Conservation (phyloP, 2,888 invertebrate species). For the Parnassius apollo region DNA sequence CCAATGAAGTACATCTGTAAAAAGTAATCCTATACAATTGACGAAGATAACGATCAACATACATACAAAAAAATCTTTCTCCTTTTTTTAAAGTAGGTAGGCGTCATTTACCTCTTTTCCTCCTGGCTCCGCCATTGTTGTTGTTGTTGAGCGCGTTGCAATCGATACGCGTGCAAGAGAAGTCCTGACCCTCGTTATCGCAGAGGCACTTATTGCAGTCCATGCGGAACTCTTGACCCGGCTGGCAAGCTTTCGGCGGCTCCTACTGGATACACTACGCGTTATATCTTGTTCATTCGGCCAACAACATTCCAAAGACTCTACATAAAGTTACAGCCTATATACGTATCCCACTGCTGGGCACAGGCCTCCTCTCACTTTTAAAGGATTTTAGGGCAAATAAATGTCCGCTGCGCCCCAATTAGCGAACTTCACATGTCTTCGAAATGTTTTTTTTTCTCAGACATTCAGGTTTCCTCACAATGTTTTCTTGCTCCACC, state of each 20-base stretch:
- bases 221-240: conserved; percentile 67
- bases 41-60: too few species aligned
- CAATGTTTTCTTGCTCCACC: too few species aligned
- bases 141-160: conserved; percentile 58
- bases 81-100: neutral
- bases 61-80: neutral
- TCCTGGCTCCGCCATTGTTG: conserved; percentile 45
- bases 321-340: too few species aligned
- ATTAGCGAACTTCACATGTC: too few species aligned
- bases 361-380: too few species aligned
- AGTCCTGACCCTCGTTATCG: conserved; percentile 61
- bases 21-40: too few species aligned
- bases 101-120: conserved; percentile 54
- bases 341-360: too few species aligned
- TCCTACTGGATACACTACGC: conserved; percentile 52
- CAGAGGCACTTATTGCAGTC: conserved; percentile 78
- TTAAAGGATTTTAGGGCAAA: too few species aligned
- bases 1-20: too few species aligned
- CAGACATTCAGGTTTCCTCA: too few species aligned
- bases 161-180: conserved; percentile 73
- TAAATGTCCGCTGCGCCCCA: too few species aligned
- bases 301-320: neutral
- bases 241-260: conserved; percentile 61
- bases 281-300: conserved; percentile 35
- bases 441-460: too few species aligned